phyloP scores from a whole-genome alignment of 92 coral and sea anemone species.

The Phenganax marumi region DNA sequence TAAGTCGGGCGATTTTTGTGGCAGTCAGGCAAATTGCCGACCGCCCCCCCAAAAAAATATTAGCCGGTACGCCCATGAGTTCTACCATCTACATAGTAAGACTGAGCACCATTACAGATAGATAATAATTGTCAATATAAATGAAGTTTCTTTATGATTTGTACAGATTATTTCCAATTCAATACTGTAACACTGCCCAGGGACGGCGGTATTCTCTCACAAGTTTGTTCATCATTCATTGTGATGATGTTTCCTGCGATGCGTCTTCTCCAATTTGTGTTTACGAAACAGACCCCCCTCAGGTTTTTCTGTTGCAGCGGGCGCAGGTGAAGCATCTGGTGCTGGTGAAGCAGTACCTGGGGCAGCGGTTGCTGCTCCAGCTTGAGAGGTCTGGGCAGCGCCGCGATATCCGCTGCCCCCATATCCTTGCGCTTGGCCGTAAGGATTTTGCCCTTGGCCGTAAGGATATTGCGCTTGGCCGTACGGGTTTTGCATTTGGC shows the following conservation, averaged over 20 bases:
- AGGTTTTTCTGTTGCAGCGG: slow-evolving; percentile 16
- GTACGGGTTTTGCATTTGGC: background rate
- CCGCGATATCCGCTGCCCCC: slow-evolving; percentile 42
- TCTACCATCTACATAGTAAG: no score
- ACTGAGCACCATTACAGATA: no score
- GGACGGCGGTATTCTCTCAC: no score
- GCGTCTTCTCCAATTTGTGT: background rate
- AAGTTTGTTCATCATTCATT: background rate
- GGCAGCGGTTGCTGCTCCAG: slow-evolving; percentile 19
- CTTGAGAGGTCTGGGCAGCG: slow-evolving; percentile 44
- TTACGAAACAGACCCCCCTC: slow-evolving; percentile 1
- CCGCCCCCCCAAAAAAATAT: no score
- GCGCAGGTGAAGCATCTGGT: slow-evolving; percentile 44
- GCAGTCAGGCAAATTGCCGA: no score
- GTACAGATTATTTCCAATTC: no score
- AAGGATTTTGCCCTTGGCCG: slow-evolving; percentile 24
- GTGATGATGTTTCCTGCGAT: slow-evolving; percentile 3
- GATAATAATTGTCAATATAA: no score
- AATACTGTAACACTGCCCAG: no score
- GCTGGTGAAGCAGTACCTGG: slow-evolving; percentile 31
- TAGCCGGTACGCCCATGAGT: no score
- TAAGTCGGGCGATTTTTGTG: no score
- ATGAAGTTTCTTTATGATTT: no score
- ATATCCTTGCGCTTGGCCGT: slow-evolving; percentile 42
- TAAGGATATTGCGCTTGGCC: background rate